Percentiles rank a stretch among this genome's conserved stretches.
These are phyloP conservation scores for Parnassius orleans DNA, from an alignment of 2,888 invertebrate species.

Conservation along the genomic window DNA sequence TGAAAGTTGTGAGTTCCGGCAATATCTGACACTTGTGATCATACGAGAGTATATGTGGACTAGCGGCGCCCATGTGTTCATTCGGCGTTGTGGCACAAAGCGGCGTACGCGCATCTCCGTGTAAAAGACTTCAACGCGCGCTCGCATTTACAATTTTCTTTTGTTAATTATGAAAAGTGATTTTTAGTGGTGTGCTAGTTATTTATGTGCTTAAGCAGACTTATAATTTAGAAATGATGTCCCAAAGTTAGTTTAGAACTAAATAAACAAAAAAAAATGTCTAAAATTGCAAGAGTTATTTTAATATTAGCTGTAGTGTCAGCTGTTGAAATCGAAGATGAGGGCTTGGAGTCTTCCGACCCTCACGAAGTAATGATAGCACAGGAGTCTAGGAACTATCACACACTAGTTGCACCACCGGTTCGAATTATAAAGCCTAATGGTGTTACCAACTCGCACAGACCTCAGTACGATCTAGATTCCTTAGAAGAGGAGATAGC, in stretches of 20 bases:
- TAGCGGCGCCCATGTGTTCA: constrained; percentile 52
- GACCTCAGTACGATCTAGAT: constrained; percentile 71
- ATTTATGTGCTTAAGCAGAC: constrained; percentile 9
- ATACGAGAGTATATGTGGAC: constrained; percentile 58
- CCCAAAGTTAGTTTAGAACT: constrained; percentile 12
- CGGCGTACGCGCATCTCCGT: constrained; percentile 57
- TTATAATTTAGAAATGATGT: constrained; percentile 18
- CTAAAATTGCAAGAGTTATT: constrained; percentile 39
- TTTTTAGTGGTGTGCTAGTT: constrained; percentile 23
- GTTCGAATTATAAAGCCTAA: constrained; percentile 54
- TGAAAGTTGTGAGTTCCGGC: constrained; percentile 75
- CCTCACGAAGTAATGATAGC: constrained; percentile 71
- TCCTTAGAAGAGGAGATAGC: constrained; percentile 52
- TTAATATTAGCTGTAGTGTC: constrained; percentile 38
- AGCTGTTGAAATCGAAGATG: constrained; percentile 46
- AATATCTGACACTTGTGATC: constrained; percentile 67
- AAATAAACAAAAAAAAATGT: constrained; percentile 43
- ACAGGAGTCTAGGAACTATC: constrained; percentile 67
- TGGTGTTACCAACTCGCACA: constrained; percentile 70
- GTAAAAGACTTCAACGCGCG: constrained; percentile 45
- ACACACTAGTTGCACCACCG: constrained; percentile 61
- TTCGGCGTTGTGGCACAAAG: constrained; percentile 55
- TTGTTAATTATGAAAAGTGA: constrained; percentile 28
- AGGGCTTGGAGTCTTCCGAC: constrained; percentile 60
- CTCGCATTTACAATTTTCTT: constrained; percentile 14